Percentiles rank a stretch among this genome's conserved stretches.
These are phyloP conservation scores for Echeneis naucrates DNA, from an alignment of 2,797 vertebrate species.

Conservation along the genomic window DNA sequence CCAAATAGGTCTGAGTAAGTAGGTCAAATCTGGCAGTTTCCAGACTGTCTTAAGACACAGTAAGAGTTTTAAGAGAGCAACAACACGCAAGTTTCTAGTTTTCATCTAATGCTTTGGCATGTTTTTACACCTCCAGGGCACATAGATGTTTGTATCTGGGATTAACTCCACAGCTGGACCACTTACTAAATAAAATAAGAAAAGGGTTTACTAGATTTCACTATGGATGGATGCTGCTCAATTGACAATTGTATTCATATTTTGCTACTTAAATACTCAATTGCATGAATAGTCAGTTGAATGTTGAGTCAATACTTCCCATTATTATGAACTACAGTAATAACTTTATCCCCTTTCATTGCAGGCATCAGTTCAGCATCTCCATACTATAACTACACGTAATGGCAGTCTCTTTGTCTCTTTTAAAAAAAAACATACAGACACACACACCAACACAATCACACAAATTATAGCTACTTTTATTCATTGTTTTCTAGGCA, in stretches of 20 bases:
- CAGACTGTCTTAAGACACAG: conserved; percentile 20
- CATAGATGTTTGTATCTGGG: neutral
- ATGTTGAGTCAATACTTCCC: neutral
- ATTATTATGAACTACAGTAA: conserved; percentile 24
- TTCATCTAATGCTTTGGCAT: neutral
- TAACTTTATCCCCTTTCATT: neutral
- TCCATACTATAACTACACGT: neutral
- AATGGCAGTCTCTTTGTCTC: neutral
- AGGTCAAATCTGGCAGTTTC: conserved; percentile 53
- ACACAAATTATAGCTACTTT: conserved; percentile 47
- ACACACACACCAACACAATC: conserved; percentile 1
- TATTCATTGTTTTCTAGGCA: conserved; percentile 13
- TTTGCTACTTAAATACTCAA: neutral
- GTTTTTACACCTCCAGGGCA: neutral
- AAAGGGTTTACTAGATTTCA: neutral
- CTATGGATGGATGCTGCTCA: neutral
- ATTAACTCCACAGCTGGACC: neutral
- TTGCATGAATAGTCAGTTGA: neutral
- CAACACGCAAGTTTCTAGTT: neutral
- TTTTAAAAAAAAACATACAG: neutral
- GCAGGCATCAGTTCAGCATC: neutral
- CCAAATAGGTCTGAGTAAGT: conserved; percentile 54
- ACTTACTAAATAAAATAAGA: neutral
- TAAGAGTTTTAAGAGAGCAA: neutral
- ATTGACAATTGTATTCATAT: neutral